phyloP scores from a whole-genome alignment of 2,888 invertebrate species.

The Julus scanicus region DNA sequence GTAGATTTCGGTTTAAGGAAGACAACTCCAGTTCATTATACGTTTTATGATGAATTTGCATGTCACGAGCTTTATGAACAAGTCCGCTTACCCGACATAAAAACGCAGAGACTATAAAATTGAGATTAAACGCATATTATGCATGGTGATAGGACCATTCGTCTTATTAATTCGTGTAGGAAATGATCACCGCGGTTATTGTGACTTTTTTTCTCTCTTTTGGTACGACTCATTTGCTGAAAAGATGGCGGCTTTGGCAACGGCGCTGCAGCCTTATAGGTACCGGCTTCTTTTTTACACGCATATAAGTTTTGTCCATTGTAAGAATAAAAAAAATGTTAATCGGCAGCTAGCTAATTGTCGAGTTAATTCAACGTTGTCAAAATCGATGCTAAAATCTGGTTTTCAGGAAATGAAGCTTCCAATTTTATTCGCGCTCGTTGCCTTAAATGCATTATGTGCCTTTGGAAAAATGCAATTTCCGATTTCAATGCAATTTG shows the following conservation, averaged over 20 bases:
- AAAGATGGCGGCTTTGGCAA: background rate
- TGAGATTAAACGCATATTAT: background rate
- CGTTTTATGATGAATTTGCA: background rate
- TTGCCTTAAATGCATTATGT: background rate
- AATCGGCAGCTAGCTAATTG: background rate
- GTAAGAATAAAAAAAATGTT: background rate
- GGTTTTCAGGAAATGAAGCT: conserved; percentile 23
- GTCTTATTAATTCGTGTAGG: background rate
- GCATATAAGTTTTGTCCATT: background rate
- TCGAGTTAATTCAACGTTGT: background rate
- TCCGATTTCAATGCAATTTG: conserved; percentile 30
- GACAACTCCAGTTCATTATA: too few relatives aligned
- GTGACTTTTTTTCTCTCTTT: background rate
- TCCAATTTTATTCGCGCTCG: background rate
- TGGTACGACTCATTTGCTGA: background rate
- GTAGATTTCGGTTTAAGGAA: too few relatives aligned
- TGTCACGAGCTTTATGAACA: background rate
- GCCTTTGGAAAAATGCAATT: background rate
- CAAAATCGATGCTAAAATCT: conserved; percentile 9
- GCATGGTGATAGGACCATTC: background rate
- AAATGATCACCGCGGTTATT: background rate
- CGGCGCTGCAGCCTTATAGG: background rate
- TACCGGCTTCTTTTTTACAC: background rate
- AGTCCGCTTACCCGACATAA: background rate
- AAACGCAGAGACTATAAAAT: background rate